phyloP scores from a whole-genome alignment of 1,140 invertebrate species.

The Choristoneura fumiferana region DNA sequence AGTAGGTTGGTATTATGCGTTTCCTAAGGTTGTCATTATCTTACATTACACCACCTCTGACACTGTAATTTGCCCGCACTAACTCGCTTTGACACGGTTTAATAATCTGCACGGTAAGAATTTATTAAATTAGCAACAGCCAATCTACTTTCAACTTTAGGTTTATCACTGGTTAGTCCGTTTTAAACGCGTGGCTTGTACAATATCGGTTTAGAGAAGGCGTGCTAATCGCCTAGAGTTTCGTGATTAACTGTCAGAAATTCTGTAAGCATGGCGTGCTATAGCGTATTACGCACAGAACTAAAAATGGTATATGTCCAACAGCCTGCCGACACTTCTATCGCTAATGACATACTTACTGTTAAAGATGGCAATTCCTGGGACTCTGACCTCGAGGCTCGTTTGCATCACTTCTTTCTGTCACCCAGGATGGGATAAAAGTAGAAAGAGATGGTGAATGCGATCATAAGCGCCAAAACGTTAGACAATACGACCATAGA shows the following conservation, averaged over 20 bases:
- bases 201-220: conserved; percentile 9
- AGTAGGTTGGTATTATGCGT: conserved; percentile 5
- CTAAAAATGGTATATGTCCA: no score
- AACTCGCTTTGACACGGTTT: conserved; percentile 4
- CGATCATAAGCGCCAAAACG: no score
- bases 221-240: conserved; percentile 13
- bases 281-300: neutral
- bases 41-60: conserved; percentile 12
- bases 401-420: no score
- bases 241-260: conserved; percentile 10
- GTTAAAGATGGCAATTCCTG: no score
- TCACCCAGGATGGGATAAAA: no score
- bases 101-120: neutral
- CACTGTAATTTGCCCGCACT: conserved; percentile 16
- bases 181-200: neutral
- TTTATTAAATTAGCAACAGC: conserved; percentile 5
- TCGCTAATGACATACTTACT: no score
- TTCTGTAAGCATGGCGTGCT: conserved; percentile 1
- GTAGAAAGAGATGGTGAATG: no score
- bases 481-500: no score
- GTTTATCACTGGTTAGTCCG: neutral
- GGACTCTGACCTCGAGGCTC: no score
- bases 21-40: conserved; percentile 13
- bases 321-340: no score
- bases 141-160: conserved; percentile 2